These are phyloP conservation scores for Rhagoletis zephyria DNA, from an alignment of 1,140 invertebrate genomes.

Conservation along the genomic window DNA sequence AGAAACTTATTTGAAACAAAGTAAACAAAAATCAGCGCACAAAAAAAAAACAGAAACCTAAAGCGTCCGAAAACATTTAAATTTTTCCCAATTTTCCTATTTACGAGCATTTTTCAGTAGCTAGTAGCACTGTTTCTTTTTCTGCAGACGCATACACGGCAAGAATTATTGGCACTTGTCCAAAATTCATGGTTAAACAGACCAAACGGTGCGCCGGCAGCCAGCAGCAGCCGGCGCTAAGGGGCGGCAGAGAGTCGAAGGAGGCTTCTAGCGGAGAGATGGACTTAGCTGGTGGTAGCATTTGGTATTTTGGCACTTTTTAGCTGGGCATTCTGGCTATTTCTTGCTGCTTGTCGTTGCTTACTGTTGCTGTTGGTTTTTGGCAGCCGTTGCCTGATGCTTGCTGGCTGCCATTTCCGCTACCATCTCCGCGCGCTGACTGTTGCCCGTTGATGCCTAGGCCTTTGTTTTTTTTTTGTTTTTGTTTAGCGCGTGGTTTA, in stretches of 20 bases:
- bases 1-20: background rate
- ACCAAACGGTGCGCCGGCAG: background rate
- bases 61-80: slow-evolving; percentile 30
- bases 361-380: background rate
- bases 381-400: background rate
- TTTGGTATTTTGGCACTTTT: slow-evolving; percentile 17
- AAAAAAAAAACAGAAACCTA: background rate
- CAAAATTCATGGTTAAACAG: slow-evolving; percentile 52
- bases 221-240: background rate
- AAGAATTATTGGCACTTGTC: slow-evolving; percentile 39
- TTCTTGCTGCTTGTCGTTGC: background rate
- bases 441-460: background rate
- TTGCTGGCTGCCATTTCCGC: background rate
- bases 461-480: background rate
- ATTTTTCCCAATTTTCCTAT: slow-evolving; percentile 23
- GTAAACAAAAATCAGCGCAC: background rate
- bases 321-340: background rate
- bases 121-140: background rate
- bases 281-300: background rate
- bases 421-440: background rate
- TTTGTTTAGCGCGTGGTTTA: background rate
- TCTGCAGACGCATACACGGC: background rate
- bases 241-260: background rate
- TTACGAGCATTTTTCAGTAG: background rate
- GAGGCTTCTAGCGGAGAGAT: background rate